phyloP scores from a whole-genome alignment of 2,113 vertebrate species.

The Scortum barcoo region DNA sequence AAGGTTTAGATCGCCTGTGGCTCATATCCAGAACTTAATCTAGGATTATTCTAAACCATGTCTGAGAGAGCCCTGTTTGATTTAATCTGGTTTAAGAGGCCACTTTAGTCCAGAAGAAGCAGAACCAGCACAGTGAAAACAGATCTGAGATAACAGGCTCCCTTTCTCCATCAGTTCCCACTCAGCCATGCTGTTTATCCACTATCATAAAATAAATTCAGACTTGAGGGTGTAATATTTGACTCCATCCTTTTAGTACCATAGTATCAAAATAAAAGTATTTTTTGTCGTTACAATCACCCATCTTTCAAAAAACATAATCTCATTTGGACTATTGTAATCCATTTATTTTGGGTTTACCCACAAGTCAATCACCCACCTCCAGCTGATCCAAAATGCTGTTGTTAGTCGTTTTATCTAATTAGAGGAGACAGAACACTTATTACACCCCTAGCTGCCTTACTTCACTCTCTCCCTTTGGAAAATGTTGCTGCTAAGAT shows the following conservation, averaged over 20 bases:
- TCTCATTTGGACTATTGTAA: constrained; percentile 3
- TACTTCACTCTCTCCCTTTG: constrained; percentile 11
- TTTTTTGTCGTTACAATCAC: neutral
- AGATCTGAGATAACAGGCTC: neutral
- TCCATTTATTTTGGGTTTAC: constrained; percentile 20
- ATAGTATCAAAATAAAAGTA: neutral
- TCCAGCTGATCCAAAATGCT: constrained; percentile 30
- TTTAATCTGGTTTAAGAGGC: constrained; percentile 17
- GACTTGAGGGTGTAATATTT: neutral
- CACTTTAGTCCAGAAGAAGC: neutral
- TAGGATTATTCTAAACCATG: neutral
- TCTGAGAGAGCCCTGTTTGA: neutral
- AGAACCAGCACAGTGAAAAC: neutral
- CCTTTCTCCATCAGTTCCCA: neutral
- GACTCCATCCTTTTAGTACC: neutral
- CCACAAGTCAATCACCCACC: constrained; percentile 16
- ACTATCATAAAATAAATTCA: neutral
- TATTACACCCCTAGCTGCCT: constrained; percentile 38
- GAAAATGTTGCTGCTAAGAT: neutral
- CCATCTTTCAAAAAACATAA: neutral
- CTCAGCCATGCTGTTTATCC: neutral
- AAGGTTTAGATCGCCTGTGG: no score
- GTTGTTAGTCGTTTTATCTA: constrained; percentile 27
- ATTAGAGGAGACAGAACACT: constrained; percentile 37
- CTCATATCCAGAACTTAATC: neutral